phyloP scores from a whole-genome alignment of 2,797 vertebrate genomes.

The Halcyon smyrnensis region DNA sequence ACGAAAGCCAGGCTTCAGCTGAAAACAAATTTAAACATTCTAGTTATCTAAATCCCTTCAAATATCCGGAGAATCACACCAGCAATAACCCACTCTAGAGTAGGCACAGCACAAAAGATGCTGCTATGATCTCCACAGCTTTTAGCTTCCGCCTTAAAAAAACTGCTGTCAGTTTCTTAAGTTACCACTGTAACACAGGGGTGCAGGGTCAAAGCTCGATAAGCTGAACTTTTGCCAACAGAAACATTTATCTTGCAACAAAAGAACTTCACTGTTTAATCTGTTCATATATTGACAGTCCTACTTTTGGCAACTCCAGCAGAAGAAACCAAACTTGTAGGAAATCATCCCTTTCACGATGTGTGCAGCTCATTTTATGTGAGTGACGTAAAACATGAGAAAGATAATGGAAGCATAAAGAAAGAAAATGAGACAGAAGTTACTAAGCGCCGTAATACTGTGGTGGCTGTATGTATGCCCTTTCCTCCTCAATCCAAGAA shows the following conservation, averaged over 20 bases:
- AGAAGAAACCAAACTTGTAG: not conserved
- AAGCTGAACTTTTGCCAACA: slow-evolving; percentile 14
- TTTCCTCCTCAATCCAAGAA: not conserved
- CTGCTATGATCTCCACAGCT: not conserved
- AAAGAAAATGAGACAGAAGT: not conserved
- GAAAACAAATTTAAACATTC: not conserved
- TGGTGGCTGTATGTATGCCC: not conserved
- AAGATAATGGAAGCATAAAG: not conserved
- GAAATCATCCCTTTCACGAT: not conserved
- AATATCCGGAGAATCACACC: not conserved
- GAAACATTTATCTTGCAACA: slow-evolving; percentile 19
- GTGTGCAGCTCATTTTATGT: not conserved
- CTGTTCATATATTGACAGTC: not conserved
- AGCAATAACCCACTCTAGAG: not conserved
- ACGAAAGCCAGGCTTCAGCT: not conserved
- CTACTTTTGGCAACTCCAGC: not conserved
- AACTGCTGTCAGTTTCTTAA: not conserved
- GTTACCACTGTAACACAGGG: not conserved
- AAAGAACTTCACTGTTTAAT: not conserved
- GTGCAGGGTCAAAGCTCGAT: slow-evolving; percentile 15
- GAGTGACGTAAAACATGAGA: not conserved
- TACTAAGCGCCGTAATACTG: not conserved
- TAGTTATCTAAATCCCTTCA: slow-evolving; percentile 11
- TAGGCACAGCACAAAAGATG: not conserved
- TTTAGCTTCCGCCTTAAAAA: slow-evolving; percentile 31